Percentiles rank a stretch among this genome's conserved stretches.
These are phyloP conservation scores for Coturnix japonica DNA, from an alignment of 2,113 vertebrate genomes.

Conservation along the genomic window DNA sequence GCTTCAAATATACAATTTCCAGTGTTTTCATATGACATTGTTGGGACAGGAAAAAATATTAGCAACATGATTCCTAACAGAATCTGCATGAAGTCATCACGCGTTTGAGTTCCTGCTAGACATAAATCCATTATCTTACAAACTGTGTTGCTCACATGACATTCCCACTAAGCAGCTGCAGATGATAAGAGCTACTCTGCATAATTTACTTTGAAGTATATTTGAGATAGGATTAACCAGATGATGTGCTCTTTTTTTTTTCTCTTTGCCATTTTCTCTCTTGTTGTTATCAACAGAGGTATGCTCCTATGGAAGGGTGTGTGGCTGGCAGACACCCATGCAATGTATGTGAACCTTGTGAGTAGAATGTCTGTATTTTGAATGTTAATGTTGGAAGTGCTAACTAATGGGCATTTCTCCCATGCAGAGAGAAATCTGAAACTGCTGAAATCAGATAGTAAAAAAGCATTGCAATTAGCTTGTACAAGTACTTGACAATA, in stretches of 20 bases:
- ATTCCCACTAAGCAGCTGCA: slow-evolving; percentile 74
- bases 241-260: not conserved
- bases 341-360: not conserved
- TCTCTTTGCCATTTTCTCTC: not conserved
- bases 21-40: slow-evolving; percentile 57
- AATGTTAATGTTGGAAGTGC: not conserved
- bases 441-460: not conserved
- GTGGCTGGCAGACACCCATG: not conserved
- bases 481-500: not conserved
- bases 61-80: slow-evolving; percentile 71
- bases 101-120: slow-evolving; percentile 74
- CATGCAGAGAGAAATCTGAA: not conserved
- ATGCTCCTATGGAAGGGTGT: not conserved
- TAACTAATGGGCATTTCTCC: not conserved
- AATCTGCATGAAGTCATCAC: slow-evolving; percentile 63
- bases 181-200: slow-evolving; percentile 55
- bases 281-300: accelerated
- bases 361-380: not conserved
- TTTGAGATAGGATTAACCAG: slow-evolving; percentile 49
- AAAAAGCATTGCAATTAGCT: not conserved
- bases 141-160: slow-evolving; percentile 45
- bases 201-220: slow-evolving; percentile 64
- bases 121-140: slow-evolving; percentile 72
- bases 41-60: slow-evolving; percentile 51
- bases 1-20: slow-evolving; percentile 55